Base-by-base conservation (phyloP, 2,888 invertebrate species). In the Odontothrips loti region DNA sequence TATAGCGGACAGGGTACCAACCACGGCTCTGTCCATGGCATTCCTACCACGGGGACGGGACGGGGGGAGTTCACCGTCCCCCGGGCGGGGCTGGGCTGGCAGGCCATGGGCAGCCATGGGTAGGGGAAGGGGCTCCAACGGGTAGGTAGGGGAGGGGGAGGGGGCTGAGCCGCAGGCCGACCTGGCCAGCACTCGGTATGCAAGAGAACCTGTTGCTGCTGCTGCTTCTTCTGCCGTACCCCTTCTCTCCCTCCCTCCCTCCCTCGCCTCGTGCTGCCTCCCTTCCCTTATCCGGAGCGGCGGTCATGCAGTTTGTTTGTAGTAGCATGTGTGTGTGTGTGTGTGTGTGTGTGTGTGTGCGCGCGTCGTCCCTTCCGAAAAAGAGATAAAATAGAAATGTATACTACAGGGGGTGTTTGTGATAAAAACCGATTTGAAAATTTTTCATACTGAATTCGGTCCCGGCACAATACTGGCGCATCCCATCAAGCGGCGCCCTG, bases 181-280 rank as follows among this genome's bases (percentile, higher is more conserved):
- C n/a, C n/a, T n/a, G 6, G 20, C 20, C 58, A 20, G 58, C 58
- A 58, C 12, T 23, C 68, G 68, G 68, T 23, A 68, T 68, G 68
- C 68, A 68, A 43, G 68, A 68, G 68, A 75, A 75, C 68, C 68
- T 75, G 68, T 75, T 75, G 23, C 9, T 27, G 68, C 68, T 27
- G 34, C 34, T 6, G 34, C 34, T 6, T 43, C 34, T 43, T 43
- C 34, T 43, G 34, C 34, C 34, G 34, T 43, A 43, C 34, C 34
- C 34, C 34, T 43, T 43, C 34, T 43, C 34, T 43, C 34, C 34
- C 34, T 43, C 34, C 34, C 34, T 43, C 34, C 34, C 34, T 43
- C 34, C 34, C 34, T 43, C 34, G 34, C 34, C 34, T 43, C 34
- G 48, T 12, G 48, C 48, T 48, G 48, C 51, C 51, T 43, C 34